Conservation (phyloP, 1,140 invertebrate species). For the Lepidotrigona ventralis region DNA sequence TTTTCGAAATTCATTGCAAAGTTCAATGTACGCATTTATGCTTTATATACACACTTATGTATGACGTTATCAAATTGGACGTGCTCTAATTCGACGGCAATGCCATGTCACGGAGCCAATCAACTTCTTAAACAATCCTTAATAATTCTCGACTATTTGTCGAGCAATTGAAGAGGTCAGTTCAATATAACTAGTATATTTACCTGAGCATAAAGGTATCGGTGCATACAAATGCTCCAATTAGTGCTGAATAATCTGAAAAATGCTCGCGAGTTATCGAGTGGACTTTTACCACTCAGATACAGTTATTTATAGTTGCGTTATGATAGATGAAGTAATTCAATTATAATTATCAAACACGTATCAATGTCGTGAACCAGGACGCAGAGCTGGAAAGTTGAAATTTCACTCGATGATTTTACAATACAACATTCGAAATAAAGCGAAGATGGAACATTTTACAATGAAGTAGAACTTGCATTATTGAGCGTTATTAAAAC, state of each 20-base stretch:
- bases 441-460: background rate
- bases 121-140: constrained; percentile 47
- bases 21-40: background rate
- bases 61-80: constrained; percentile 4
- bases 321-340: background rate
- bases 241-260: background rate
- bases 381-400: background rate
- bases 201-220: constrained; percentile 15
- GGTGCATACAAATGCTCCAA: background rate
- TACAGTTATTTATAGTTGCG: background rate
- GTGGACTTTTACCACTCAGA: background rate
- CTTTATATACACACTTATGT: background rate
- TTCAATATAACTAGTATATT: constrained; percentile 26
- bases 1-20: background rate
- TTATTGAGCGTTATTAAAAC: background rate
- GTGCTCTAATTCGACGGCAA: constrained; percentile 53
- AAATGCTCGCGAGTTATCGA: background rate
- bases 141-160: constrained; percentile 53
- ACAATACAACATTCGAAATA: background rate
- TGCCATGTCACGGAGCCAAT: constrained; percentile 43
- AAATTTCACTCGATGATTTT: background rate
- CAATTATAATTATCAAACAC: background rate
- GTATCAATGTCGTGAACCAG: background rate
- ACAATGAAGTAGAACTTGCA: background rate
- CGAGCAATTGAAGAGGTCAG: constrained; percentile 43